These are phyloP conservation scores for Psettodes erumei DNA, from an alignment of 2,113 vertebrate genomes.

Conservation along the genomic window DNA sequence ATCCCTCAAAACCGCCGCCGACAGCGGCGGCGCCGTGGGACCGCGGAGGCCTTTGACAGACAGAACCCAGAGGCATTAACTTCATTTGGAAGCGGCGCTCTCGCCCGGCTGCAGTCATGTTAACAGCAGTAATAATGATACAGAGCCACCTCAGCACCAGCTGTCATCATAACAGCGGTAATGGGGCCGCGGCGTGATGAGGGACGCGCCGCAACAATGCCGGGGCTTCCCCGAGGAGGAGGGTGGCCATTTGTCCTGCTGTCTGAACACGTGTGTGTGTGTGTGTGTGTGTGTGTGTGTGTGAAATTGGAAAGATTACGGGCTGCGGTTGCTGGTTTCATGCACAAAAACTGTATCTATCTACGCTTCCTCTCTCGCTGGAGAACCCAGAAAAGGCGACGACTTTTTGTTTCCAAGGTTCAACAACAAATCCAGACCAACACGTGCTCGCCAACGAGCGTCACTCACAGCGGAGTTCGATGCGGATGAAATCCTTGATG, in stretches of 20 bases:
- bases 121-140: constrained; percentile 45
- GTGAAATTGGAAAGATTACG: too few relatives aligned
- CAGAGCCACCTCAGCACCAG: constrained; percentile 32
- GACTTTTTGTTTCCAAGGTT: too few relatives aligned
- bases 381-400: too few relatives aligned
- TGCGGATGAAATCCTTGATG: constrained; percentile 96
- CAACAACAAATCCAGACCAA: too few relatives aligned
- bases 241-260: background rate
- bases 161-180: constrained; percentile 36
- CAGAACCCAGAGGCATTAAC: constrained; percentile 17
- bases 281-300: background rate
- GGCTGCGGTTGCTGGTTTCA: too few relatives aligned
- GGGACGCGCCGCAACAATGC: background rate
- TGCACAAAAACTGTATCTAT: too few relatives aligned
- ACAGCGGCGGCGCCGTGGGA: background rate
- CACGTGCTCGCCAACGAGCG: too few relatives aligned
- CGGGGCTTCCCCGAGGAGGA: constrained; percentile 13
- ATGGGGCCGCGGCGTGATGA: constrained; percentile 21
- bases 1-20: constrained; percentile 2
- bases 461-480: constrained; percentile 94
- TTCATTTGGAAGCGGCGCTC: constrained; percentile 24
- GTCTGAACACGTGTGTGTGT: constrained; percentile 5
- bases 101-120: constrained; percentile 33
- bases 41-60: constrained; percentile 1
- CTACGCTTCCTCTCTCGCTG: too few relatives aligned